Conservation (phyloP, 2,888 invertebrate species). For the Cephus sareptanus region DNA sequence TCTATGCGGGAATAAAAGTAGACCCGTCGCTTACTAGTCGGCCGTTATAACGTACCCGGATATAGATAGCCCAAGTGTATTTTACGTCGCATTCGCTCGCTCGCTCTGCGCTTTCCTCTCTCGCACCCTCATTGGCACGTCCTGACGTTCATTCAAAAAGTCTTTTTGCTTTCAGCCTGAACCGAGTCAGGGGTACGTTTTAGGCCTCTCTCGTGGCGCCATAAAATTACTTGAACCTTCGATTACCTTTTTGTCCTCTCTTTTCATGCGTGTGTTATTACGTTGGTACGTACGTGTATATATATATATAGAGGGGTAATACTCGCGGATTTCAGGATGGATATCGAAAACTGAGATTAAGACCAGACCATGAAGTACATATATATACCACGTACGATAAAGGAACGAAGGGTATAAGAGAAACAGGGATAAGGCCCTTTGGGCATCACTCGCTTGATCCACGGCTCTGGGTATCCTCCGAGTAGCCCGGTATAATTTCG, state of each 20-base stretch:
- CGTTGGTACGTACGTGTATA: neutral
- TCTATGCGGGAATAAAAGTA: neutral
- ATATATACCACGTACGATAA: neutral
- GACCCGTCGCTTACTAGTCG: neutral
- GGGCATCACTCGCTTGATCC: neutral
- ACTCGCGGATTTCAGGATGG: neutral
- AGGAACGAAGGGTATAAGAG: neutral
- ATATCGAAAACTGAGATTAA: neutral
- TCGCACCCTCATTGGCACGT: neutral
- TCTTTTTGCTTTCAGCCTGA: neutral
- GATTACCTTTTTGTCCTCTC: neutral
- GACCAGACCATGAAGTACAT: neutral
- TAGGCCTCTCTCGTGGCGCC: neutral
- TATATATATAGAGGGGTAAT: neutral
- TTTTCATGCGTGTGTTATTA: neutral
- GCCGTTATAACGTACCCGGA: neutral
- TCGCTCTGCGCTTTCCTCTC: too few species aligned
- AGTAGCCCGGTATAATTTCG: slow-evolving; percentile 63
- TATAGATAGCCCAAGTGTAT: neutral
- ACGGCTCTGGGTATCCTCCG: slow-evolving; percentile 22
- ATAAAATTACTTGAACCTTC: neutral
- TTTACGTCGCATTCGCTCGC: neutral
- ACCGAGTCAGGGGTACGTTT: neutral
- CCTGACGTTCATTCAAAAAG: neutral
- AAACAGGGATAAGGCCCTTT: neutral